Percentiles rank a stretch among this genome's conserved stretches.
These are phyloP conservation scores for Agapornis canus DNA, from an alignment of 2,797 vertebrate genomes.

Conservation along the genomic window DNA sequence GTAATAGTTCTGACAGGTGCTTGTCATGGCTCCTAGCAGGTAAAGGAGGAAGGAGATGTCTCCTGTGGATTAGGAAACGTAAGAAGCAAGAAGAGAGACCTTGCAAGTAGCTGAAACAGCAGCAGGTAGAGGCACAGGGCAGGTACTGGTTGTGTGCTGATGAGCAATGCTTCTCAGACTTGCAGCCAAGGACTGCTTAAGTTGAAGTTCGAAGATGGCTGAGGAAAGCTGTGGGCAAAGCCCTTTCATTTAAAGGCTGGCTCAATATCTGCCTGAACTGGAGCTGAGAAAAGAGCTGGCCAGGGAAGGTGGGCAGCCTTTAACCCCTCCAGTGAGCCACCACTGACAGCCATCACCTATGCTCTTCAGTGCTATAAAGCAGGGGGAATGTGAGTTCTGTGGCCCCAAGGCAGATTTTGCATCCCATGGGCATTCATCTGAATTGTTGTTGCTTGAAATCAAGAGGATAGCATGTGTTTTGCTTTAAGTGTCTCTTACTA, in stretches of 20 bases:
- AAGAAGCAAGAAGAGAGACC: background rate
- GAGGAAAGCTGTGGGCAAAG: background rate
- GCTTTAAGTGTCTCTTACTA: background rate
- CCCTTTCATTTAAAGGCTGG: background rate
- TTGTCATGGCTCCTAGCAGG: background rate
- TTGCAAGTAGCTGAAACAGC: background rate
- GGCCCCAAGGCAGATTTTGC: background rate
- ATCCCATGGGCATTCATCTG: background rate
- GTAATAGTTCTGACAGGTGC: background rate
- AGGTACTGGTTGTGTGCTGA: rapidly evolving
- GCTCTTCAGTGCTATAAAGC: background rate
- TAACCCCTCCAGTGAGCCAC: background rate
- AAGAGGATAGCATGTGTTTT: background rate
- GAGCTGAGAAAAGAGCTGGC: background rate
- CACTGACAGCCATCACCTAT: background rate
- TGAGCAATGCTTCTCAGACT: background rate
- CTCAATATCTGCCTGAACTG: background rate
- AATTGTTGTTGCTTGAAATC: background rate
- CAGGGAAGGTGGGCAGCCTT: background rate
- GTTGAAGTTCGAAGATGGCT: background rate
- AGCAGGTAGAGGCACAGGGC: background rate
- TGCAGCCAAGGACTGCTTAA: background rate
- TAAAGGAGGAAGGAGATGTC: background rate
- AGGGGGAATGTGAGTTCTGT: background rate
- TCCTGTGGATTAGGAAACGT: background rate